Evolutionary conservation across 2,797 vertebrate genomes (phyloP).

Genomic region (Microhierax caerulescens): DNA sequence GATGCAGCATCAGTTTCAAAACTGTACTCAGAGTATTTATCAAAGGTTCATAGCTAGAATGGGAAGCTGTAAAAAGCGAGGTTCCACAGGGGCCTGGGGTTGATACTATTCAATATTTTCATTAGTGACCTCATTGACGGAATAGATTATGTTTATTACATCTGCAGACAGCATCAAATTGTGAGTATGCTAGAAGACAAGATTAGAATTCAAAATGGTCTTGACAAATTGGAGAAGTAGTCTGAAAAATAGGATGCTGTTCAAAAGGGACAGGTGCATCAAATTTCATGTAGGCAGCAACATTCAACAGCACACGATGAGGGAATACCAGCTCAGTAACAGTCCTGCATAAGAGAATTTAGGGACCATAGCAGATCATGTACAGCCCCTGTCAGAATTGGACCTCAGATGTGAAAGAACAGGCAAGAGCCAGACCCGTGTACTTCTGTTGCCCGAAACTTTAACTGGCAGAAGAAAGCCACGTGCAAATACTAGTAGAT

Average conservation of each 20-base stretch:
- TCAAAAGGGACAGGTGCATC: background rate
- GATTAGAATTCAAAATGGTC: background rate
- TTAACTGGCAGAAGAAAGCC: background rate
- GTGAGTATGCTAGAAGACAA: background rate
- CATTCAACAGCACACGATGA: background rate
- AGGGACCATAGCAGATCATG: fast-evolving
- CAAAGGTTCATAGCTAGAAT: background rate
- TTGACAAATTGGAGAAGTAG: background rate
- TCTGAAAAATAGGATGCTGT: background rate
- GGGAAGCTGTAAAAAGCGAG: background rate
- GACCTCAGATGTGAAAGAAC: background rate
- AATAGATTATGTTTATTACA: background rate
- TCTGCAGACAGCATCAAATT: background rate
- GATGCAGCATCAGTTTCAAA: background rate
- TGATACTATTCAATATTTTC: background rate
- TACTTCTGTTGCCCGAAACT: background rate
- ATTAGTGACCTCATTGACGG: background rate
- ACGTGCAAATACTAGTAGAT: background rate
- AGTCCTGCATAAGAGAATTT: background rate
- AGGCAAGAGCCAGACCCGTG: background rate
- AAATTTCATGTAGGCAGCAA: background rate
- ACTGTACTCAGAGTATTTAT: background rate
- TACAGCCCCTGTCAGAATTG: background rate
- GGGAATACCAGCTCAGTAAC: background rate
- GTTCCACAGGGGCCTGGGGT: background rate